Conservation (phyloP, 2,113 vertebrate species). For the Ptilonorhynchus violaceus region DNA sequence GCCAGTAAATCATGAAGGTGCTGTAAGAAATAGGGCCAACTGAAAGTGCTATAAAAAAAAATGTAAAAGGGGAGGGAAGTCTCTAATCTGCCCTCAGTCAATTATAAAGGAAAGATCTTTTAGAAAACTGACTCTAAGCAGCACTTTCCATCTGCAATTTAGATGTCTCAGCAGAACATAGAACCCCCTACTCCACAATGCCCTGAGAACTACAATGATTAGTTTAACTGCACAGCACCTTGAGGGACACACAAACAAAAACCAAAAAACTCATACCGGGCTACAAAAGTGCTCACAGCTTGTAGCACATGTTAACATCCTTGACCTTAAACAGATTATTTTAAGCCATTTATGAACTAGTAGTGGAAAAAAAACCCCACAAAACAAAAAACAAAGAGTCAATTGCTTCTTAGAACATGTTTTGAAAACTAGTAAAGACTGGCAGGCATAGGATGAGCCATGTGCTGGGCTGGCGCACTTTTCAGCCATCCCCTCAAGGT, state of each 20-base stretch:
- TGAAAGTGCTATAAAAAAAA: not conserved
- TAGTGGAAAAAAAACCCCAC: not conserved
- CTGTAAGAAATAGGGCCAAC: not conserved
- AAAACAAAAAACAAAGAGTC: not conserved
- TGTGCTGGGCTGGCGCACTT: not conserved
- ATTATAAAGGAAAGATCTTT: not conserved
- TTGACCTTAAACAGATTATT: not conserved
- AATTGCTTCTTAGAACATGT: not conserved
- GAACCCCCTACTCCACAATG: not conserved
- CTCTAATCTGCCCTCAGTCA: not conserved
- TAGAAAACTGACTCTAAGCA: not conserved
- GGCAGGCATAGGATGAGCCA: not conserved
- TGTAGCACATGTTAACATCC: not conserved
- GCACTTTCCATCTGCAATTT: not conserved
- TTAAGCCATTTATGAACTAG: not conserved
- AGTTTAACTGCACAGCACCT: not conserved
- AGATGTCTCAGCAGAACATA: not conserved
- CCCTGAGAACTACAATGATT: not conserved
- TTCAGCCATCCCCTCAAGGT: not conserved
- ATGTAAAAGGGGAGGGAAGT: too few relatives aligned
- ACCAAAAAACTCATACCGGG: not conserved
- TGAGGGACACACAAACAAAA: not conserved
- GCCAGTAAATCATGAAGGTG: not conserved
- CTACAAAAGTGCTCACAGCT: not conserved
- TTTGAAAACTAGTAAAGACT: not conserved